These are phyloP conservation scores for Cryptophagus acutangulus DNA, from an alignment of 2,888 invertebrate species.

Conservation along the genomic window DNA sequence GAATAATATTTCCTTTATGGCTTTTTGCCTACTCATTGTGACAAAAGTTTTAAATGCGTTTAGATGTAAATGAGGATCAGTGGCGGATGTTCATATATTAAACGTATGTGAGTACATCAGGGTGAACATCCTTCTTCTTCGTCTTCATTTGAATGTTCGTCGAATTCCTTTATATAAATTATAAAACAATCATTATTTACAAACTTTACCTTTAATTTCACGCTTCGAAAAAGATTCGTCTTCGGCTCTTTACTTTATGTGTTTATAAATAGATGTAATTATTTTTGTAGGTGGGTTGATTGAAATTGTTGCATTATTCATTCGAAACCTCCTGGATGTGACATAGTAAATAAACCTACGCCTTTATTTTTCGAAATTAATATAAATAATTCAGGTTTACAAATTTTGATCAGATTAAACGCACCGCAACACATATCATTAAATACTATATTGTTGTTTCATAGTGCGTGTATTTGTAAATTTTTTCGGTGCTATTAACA, in stretches of 20 bases:
- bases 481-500: slow-evolving; percentile 9
- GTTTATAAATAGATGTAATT: slow-evolving; percentile 6
- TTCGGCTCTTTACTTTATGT: neutral
- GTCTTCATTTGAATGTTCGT: slow-evolving; percentile 7
- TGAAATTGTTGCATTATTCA: slow-evolving; percentile 3
- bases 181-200: slow-evolving; percentile 13
- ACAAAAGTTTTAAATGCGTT: slow-evolving; percentile 20
- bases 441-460: slow-evolving; percentile 15
- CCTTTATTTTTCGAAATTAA: no score
- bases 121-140: slow-evolving; percentile 22
- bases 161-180: neutral
- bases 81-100: slow-evolving; percentile 17
- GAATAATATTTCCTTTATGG: slow-evolving; percentile 17
- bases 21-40: slow-evolving; percentile 22
- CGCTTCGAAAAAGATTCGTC: slow-evolving; percentile 11
- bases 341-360: no score
- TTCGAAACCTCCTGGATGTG: no score
- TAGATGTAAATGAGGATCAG: slow-evolving; percentile 18
- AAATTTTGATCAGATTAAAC: no score
- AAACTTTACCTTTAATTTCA: slow-evolving; percentile 15
- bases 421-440: no score
- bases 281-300: slow-evolving; percentile 3
- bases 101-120: slow-evolving; percentile 1
- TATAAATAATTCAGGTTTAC: no score
- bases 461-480: slow-evolving; percentile 17